phyloP scores from a whole-genome alignment of 2,888 invertebrate genomes.

The Tetanocera ferruginea region DNA sequence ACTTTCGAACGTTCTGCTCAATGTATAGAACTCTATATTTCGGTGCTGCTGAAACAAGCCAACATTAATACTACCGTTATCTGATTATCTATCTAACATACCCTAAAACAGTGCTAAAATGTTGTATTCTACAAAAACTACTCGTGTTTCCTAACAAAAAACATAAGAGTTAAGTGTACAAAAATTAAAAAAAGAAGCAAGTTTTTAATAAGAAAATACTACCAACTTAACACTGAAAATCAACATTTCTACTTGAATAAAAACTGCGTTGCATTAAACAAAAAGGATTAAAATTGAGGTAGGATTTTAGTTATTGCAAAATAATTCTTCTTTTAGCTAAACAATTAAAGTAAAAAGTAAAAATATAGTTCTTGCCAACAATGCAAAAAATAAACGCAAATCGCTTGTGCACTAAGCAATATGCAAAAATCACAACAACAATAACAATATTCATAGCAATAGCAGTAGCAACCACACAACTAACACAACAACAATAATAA shows the following conservation, averaged over 20 bases:
- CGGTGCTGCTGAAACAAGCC: no score
- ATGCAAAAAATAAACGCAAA: slow-evolving; percentile 13
- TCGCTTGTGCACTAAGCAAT: not conserved
- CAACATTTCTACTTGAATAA: not conserved
- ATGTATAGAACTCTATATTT: no score
- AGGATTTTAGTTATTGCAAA: slow-evolving; percentile 1
- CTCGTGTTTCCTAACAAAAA: not conserved
- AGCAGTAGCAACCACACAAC: not conserved
- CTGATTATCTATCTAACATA: no score
- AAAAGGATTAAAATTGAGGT: slow-evolving; percentile 25
- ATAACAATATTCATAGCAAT: not conserved
- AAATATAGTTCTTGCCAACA: not conserved
- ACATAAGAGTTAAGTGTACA: not conserved
- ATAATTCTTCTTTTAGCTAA: not conserved
- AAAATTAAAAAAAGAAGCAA: not conserved
- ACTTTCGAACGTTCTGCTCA: no score
- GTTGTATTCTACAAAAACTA: no score
- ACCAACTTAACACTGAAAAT: not conserved
- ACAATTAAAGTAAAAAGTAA: no score
- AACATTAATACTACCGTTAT: no score
- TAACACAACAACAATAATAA: not conserved
- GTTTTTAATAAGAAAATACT: no score
- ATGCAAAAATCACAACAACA: slow-evolving; percentile 3
- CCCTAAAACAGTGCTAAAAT: no score
- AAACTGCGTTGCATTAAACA: not conserved